Conservation (phyloP, 2,888 invertebrate genomes). For the Agriopis leucophaearia region DNA sequence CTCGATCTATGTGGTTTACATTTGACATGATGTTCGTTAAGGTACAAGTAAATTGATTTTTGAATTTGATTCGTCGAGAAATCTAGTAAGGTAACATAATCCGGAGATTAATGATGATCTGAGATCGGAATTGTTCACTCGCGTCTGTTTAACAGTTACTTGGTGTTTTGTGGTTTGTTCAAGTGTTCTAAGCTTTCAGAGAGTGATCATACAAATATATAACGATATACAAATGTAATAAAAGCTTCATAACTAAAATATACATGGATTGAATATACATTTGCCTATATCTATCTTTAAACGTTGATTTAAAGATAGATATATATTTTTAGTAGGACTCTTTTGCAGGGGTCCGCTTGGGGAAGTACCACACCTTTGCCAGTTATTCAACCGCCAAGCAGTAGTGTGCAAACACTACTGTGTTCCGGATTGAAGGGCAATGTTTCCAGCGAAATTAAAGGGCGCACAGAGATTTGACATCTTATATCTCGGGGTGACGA, state of each 20-base stretch:
- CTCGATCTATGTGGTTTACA: slow-evolving; percentile 43
- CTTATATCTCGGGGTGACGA: too few species aligned
- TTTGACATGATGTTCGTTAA: slow-evolving; percentile 42
- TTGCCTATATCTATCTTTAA: too few species aligned
- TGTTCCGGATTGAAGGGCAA: too few species aligned
- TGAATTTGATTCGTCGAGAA: slow-evolving; percentile 36
- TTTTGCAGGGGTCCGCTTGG: too few species aligned
- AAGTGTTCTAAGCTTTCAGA: neutral
- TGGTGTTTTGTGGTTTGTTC: slow-evolving; percentile 21
- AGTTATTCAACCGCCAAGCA: too few species aligned
- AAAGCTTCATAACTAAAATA: neutral
- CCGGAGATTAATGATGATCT: slow-evolving; percentile 34
- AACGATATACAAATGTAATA: neutral
- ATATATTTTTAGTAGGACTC: too few species aligned
- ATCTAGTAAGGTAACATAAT: slow-evolving; percentile 45
- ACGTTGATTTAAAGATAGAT: too few species aligned
- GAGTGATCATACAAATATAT: neutral
- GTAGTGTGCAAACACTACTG: too few species aligned
- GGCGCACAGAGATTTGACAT: too few species aligned
- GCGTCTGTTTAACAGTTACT: slow-evolving; percentile 21
- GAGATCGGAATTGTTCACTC: slow-evolving; percentile 41
- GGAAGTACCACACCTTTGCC: too few species aligned
- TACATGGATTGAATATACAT: too few species aligned
- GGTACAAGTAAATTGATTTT: slow-evolving; percentile 43
- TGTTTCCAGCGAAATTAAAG: too few species aligned